phyloP scores from a whole-genome alignment of 2,888 invertebrate species.

The Ditula angustiorana region DNA sequence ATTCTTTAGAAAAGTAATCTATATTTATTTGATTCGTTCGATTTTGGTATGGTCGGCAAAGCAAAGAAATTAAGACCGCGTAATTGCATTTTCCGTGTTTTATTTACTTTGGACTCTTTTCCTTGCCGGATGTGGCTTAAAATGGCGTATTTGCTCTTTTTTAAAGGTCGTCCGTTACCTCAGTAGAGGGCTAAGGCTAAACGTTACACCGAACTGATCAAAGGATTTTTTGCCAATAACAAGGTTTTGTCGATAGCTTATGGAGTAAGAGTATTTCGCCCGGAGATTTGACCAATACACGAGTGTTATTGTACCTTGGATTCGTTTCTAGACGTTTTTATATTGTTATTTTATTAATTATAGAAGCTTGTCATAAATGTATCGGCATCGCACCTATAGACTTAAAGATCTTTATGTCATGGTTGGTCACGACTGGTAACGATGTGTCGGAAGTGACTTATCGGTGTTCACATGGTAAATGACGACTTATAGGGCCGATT shows the following conservation, averaged over 20 bases:
- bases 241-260: slow-evolving; percentile 7
- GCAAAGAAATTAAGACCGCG: slow-evolving; percentile 19
- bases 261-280: slow-evolving; percentile 15
- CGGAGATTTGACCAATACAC: background rate
- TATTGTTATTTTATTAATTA: too few species aligned
- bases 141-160: slow-evolving; percentile 1
- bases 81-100: slow-evolving; percentile 7
- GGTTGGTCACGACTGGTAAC: too few species aligned
- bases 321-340: too few species aligned
- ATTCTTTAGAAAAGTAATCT: slow-evolving; percentile 9
- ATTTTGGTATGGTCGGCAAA: background rate
- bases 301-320: background rate
- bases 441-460: too few species aligned
- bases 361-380: too few species aligned
- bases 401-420: too few species aligned
- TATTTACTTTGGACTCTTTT: slow-evolving; percentile 17
- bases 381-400: too few species aligned
- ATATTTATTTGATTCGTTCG: slow-evolving; percentile 10
- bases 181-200: slow-evolving; percentile 18
- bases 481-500: too few species aligned
- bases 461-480: too few species aligned
- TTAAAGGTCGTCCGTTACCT: slow-evolving; percentile 12
- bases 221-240: slow-evolving; percentile 28
- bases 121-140: slow-evolving; percentile 5
- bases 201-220: slow-evolving; percentile 37